Evolutionary conservation across 2,888 invertebrate genomes (phyloP).

Genomic region (Cyclophora albipunctata): DNA sequence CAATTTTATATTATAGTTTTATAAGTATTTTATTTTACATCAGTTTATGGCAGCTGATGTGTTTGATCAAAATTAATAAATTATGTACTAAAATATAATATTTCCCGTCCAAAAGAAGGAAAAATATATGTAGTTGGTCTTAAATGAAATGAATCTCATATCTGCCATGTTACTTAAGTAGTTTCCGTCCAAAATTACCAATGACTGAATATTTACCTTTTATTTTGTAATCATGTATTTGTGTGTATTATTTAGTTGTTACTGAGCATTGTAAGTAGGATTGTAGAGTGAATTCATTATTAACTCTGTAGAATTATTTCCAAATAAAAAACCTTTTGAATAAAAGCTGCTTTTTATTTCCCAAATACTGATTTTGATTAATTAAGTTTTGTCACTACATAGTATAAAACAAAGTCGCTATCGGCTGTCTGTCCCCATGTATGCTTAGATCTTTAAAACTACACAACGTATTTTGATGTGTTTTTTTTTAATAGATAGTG

Average conservation of each 20-base stretch:
- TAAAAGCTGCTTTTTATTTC: constrained; percentile 8
- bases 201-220: constrained; percentile 62
- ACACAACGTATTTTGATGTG: not conserved
- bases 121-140: not conserved
- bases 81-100: not conserved
- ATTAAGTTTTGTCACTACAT: no score
- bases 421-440: no score
- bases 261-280: constrained; percentile 36
- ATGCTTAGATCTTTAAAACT: not conserved
- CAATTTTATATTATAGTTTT: not conserved
- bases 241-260: constrained; percentile 50
- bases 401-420: no score
- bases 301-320: constrained; percentile 59
- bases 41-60: no score
- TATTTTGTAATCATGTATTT: constrained; percentile 32
- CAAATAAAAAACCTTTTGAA: constrained; percentile 42
- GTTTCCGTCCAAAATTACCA: constrained; percentile 71
- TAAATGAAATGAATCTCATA: constrained; percentile 38
- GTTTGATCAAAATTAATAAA: constrained; percentile 2
- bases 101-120: constrained; percentile 38
- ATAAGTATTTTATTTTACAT: not conserved
- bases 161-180: constrained; percentile 62
- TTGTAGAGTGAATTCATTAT: constrained; percentile 43
- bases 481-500: not conserved
- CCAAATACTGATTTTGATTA: no score